These are phyloP conservation scores for Machaerirhynchus nigripectus DNA, from an alignment of 2,113 vertebrate genomes.

Conservation along the genomic window DNA sequence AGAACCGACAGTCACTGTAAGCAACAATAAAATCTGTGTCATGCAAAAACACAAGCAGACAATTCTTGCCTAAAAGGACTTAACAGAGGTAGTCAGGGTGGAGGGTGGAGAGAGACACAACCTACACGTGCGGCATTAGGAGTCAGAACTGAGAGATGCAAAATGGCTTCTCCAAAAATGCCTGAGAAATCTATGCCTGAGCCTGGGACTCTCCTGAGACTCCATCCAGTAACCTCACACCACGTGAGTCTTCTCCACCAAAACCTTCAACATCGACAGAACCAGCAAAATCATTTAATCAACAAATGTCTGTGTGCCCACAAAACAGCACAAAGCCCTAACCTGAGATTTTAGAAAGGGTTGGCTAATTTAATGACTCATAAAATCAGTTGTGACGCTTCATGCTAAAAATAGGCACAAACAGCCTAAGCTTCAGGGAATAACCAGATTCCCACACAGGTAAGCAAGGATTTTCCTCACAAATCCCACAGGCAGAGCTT, in stretches of 20 bases:
- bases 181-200: background rate
- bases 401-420: constrained; percentile 43
- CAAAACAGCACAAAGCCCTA: background rate
- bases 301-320: background rate
- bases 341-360: background rate
- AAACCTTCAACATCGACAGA: background rate
- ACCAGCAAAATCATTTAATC: background rate
- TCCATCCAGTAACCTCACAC: background rate
- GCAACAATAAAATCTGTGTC: background rate
- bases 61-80: background rate
- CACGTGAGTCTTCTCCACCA: background rate
- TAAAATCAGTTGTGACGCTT: constrained; percentile 16
- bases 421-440: constrained; percentile 30
- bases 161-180: background rate
- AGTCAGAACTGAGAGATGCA: background rate
- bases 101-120: background rate
- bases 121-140: background rate
- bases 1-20: background rate
- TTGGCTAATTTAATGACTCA: background rate
- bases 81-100: background rate
- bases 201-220: background rate
- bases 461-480: constrained; percentile 10
- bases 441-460: background rate
- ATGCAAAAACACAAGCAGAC: background rate
- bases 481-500: background rate